A percentile compares a stretch with the other conserved stretches of the same genome.
Conservation (phyloP, 2,888 invertebrate species). For the Orchesella flavescens region DNA sequence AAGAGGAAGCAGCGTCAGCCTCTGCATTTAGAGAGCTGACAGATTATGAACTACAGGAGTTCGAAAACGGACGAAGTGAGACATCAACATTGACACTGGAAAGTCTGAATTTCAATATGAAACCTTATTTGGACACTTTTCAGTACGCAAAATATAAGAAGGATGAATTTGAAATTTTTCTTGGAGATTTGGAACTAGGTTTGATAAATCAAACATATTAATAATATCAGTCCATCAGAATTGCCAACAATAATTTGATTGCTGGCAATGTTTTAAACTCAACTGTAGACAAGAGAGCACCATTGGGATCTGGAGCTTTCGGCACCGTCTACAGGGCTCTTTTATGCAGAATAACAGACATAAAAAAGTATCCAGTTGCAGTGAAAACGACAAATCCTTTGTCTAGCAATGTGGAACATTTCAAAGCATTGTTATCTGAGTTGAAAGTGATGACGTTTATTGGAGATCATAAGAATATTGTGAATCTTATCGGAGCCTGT, state of each 20-base stretch:
- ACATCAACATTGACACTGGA: too few relatives aligned
- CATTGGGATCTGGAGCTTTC: not conserved
- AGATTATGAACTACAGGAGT: too few relatives aligned
- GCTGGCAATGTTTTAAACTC: not conserved
- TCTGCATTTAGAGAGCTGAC: too few relatives aligned
- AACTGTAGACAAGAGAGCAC: not conserved
- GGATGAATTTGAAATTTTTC: too few relatives aligned
- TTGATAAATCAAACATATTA: not conserved
- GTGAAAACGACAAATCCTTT: conserved; percentile 53
- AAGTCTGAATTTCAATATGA: too few relatives aligned
- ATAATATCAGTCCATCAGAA: too few relatives aligned
- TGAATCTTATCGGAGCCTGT: conserved; percentile 44
- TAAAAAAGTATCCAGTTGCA: conserved; percentile 25
- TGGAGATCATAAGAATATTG: conserved; percentile 56
- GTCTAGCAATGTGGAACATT: conserved; percentile 35
- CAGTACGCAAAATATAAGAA: too few relatives aligned
- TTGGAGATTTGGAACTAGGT: not conserved
- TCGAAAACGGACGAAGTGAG: too few relatives aligned
- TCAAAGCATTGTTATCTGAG: conserved; percentile 56
- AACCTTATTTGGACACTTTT: too few relatives aligned
- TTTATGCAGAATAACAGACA: not conserved
- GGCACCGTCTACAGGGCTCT: not conserved
- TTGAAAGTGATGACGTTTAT: conserved; percentile 57
- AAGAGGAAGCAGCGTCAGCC: too few relatives aligned
- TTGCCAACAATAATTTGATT: too few relatives aligned